Conservation (phyloP, 2,113 vertebrate genomes). For the Antennarius striatus region DNA sequence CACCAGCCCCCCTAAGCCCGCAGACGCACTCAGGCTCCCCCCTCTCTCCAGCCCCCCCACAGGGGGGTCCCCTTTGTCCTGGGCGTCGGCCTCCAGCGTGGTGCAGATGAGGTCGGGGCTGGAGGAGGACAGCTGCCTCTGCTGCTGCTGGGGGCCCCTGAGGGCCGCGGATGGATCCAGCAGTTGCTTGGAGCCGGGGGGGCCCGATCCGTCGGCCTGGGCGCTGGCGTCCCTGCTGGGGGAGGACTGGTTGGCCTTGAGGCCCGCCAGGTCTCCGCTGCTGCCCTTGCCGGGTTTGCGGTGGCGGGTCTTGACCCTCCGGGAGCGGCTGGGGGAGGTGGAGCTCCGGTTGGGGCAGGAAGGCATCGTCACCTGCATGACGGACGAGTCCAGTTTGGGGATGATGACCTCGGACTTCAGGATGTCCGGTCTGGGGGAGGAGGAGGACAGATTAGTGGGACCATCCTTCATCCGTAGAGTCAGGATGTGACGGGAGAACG, state of each 20-base stretch:
- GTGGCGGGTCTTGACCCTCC: conserved; percentile 89
- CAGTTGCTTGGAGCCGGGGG: conserved; percentile 72
- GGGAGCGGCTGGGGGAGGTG: conserved; percentile 88
- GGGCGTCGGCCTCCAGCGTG: conserved; percentile 79
- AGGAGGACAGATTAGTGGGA: conserved; percentile 18
- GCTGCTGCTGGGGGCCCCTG: conserved; percentile 83
- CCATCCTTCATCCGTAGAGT: conserved; percentile 7
- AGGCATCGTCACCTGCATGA: conserved; percentile 89
- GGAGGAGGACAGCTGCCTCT: conserved; percentile 88
- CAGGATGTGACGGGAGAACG: background rate
- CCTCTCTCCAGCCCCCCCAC: conserved; percentile 67
- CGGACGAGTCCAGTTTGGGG: conserved; percentile 90
- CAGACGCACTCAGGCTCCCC: conserved; percentile 74
- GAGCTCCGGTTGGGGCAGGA: conserved; percentile 86
- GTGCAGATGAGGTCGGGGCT: conserved; percentile 92
- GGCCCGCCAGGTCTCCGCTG: conserved; percentile 87
- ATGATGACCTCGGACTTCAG: conserved; percentile 93
- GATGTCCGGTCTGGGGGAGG: conserved; percentile 86
- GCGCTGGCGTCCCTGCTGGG: conserved; percentile 54
- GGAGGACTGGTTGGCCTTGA: conserved; percentile 79
- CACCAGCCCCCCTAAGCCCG: conserved; percentile 71
- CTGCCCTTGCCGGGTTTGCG: conserved; percentile 88
- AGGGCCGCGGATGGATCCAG: conserved; percentile 82
- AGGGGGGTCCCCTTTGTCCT: conserved; percentile 68
- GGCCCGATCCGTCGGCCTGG: conserved; percentile 47